phyloP scores from a whole-genome alignment of 2,797 vertebrate genomes.

The Limosa lapponica region DNA sequence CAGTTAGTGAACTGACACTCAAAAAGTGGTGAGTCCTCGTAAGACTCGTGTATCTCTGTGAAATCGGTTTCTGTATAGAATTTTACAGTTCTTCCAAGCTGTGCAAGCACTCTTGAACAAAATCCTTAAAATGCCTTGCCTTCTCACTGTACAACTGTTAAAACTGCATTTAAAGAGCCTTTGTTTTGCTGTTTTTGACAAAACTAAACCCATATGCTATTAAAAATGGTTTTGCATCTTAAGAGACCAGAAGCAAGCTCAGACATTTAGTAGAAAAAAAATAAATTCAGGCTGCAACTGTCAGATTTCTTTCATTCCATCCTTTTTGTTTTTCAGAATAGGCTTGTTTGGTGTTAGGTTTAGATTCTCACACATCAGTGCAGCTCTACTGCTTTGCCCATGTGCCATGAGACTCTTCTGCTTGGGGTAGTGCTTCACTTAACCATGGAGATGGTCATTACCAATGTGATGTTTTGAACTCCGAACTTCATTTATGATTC shows the following conservation, averaged over 20 bases:
- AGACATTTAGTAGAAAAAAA: neutral
- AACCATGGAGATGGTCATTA: neutral
- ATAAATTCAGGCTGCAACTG: neutral
- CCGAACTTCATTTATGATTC: neutral
- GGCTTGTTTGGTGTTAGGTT: neutral
- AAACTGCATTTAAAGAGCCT: neutral
- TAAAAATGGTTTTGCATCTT: neutral
- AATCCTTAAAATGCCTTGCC: neutral
- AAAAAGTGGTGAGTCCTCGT: neutral
- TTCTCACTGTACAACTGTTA: neutral
- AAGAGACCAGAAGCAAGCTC: conserved; percentile 34
- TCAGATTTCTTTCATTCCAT: neutral
- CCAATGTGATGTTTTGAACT: neutral
- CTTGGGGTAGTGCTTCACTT: neutral
- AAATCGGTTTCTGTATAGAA: neutral
- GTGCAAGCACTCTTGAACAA: neutral
- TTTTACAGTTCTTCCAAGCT: neutral
- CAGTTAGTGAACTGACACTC: neutral
- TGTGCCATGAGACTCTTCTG: neutral
- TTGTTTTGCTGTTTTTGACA: neutral
- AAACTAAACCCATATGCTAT: neutral
- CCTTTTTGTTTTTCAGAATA: neutral
- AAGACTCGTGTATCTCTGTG: rapidly evolving
- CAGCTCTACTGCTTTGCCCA: neutral
- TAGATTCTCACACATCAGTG: neutral